A percentile compares a stretch with the other conserved stretches of the same genome.
These are phyloP conservation scores for Abrostola triplasia DNA, from an alignment of 2,888 invertebrate genomes.

Conservation along the genomic window DNA sequence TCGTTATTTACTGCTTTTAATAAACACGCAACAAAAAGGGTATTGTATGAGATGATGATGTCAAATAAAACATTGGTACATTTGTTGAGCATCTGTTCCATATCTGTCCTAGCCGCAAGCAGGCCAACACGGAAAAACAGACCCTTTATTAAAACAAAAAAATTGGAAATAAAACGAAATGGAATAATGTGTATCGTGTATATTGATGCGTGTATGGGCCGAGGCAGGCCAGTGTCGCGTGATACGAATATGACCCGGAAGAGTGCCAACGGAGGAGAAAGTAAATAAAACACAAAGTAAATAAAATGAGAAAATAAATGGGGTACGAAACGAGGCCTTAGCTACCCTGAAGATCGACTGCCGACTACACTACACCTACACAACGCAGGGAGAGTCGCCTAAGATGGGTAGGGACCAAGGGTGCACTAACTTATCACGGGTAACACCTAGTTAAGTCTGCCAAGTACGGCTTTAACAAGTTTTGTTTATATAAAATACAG, in stretches of 20 bases:
- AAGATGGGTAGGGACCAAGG: slow-evolving; percentile 69
- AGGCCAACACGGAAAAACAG: slow-evolving; percentile 79
- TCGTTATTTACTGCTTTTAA: slow-evolving; percentile 3
- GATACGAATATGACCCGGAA: slow-evolving; percentile 83
- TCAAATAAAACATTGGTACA: slow-evolving; percentile 53
- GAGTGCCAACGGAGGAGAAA: slow-evolving; percentile 66
- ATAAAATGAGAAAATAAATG: slow-evolving; percentile 63
- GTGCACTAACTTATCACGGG: slow-evolving; percentile 63
- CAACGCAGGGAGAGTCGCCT: slow-evolving; percentile 77
- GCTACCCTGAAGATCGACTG: slow-evolving; percentile 74
- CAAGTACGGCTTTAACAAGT: slow-evolving; percentile 54
- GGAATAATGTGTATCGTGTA: slow-evolving; percentile 78
- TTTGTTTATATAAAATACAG: slow-evolving; percentile 57
- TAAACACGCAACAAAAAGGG: slow-evolving; percentile 6
- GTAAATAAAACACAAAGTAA: slow-evolving; percentile 64
- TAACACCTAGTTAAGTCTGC: slow-evolving; percentile 67
- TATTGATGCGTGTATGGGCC: slow-evolving; percentile 76
- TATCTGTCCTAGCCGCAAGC: slow-evolving; percentile 77
- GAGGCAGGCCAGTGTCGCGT: slow-evolving; percentile 75
- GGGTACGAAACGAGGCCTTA: slow-evolving; percentile 72
- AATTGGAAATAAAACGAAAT: slow-evolving; percentile 60
- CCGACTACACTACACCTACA: slow-evolving; percentile 76
- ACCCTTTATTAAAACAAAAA: slow-evolving; percentile 71
- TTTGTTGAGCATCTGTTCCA: slow-evolving; percentile 62
- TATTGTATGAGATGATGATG: slow-evolving; percentile 61